Conservation (phyloP, 2,888 invertebrate genomes). For the Dorcus parallelipipedus region DNA sequence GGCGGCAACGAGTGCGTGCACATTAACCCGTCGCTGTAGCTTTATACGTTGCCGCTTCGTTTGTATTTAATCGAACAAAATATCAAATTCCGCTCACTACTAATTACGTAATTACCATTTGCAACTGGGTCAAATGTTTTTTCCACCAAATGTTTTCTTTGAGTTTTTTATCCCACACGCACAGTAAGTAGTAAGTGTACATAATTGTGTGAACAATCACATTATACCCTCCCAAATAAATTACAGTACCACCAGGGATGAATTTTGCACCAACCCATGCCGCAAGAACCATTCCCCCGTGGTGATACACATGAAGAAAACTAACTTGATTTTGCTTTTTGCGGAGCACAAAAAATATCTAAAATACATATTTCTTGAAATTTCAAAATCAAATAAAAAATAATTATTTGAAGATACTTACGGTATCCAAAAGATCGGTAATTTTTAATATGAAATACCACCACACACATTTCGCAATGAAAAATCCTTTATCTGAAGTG, state of each 20-base stretch:
- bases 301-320: slow-evolving; percentile 85
- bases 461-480: slow-evolving; percentile 60
- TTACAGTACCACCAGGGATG: slow-evolving; percentile 65
- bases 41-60: no score
- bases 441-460: slow-evolving; percentile 69
- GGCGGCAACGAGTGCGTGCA: no score
- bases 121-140: slow-evolving; percentile 78
- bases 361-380: slow-evolving; percentile 30
- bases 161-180: slow-evolving; percentile 67
- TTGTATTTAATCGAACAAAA: no score
- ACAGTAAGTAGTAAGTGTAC: slow-evolving; percentile 78
- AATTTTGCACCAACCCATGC: slow-evolving; percentile 63
- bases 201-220: slow-evolving; percentile 74
- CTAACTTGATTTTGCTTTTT: slow-evolving; percentile 79
- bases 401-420: slow-evolving; percentile 38
- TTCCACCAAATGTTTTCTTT: slow-evolving; percentile 79
- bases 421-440: slow-evolving; percentile 71
- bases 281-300: slow-evolving; percentile 72
- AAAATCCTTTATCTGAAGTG: slow-evolving; percentile 57
- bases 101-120: slow-evolving; percentile 58
- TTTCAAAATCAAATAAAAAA: no score
- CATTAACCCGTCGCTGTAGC: no score
- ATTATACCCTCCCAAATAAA: slow-evolving; percentile 66
- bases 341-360: slow-evolving; percentile 78
- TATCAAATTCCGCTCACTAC: no score